These are phyloP conservation scores for Tinamus guttatus DNA, from an alignment of 2,113 vertebrate species.

Conservation along the genomic window DNA sequence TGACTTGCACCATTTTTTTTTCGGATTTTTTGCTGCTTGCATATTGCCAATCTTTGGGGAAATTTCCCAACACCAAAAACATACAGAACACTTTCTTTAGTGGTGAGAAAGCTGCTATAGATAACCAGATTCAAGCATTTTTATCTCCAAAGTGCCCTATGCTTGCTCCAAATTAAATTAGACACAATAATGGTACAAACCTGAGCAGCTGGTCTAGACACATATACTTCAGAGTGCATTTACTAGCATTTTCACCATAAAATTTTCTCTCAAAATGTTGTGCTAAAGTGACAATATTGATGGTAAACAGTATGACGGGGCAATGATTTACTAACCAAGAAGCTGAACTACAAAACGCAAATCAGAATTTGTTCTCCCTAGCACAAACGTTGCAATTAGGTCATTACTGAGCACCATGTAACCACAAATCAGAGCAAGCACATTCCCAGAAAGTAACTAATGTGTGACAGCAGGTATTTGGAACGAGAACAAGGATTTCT, in stretches of 20 bases:
- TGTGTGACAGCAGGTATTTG: constrained; percentile 30
- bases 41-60: not conserved
- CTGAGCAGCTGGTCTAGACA: not conserved
- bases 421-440: not conserved
- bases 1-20: not conserved
- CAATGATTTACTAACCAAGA: not conserved
- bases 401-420: not conserved
- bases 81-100: not conserved
- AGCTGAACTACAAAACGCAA: constrained; percentile 9
- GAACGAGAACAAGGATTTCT: constrained; percentile 46
- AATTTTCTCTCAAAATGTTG: not conserved
- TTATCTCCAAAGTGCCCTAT: accelerated
- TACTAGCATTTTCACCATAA: not conserved
- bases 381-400: not conserved
- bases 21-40: not conserved
- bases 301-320: accelerated
- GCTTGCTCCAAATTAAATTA: not conserved
- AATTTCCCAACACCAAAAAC: not conserved
- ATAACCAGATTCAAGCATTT: not conserved
- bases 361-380: not conserved
- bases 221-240: not conserved
- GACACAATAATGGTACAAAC: accelerated
- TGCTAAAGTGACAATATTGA: not conserved
- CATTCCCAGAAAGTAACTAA: constrained; percentile 39
- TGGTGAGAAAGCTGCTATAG: not conserved